Percentiles rank a stretch among this genome's conserved stretches.
Evolutionary conservation across 2,113 vertebrate genomes (phyloP).

Genomic region (Archocentrus centrarchus): DNA sequence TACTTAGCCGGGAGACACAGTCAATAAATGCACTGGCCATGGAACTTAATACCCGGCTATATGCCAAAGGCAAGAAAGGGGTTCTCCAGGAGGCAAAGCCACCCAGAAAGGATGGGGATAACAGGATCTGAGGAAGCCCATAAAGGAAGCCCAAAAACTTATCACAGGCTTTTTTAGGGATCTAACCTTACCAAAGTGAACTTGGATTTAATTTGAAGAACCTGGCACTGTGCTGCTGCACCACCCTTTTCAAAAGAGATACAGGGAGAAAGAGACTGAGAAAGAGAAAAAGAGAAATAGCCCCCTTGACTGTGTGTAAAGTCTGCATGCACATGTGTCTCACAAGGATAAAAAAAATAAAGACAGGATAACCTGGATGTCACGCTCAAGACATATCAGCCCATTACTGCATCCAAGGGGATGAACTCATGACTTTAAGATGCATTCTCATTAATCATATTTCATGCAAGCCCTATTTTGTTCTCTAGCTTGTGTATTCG

Average conservation of each 20-base stretch:
- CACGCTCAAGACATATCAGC: background rate
- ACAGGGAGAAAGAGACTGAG: background rate
- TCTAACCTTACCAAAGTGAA: background rate
- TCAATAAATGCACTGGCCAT: conserved; percentile 67
- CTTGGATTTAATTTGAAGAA: conserved; percentile 32
- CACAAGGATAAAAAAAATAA: background rate
- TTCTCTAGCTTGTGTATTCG: background rate
- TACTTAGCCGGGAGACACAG: conserved; percentile 63
- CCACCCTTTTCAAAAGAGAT: background rate
- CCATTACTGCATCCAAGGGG: background rate
- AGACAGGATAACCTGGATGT: conserved; percentile 14
- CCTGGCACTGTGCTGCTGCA: background rate
- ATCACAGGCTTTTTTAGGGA: background rate
- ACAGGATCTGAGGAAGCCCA: background rate
- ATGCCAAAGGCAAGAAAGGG: conserved; percentile 11
- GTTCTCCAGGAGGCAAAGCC: conserved; percentile 15
- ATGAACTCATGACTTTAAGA: background rate
- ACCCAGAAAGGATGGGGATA: background rate
- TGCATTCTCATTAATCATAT: background rate
- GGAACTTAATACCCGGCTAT: conserved; percentile 60
- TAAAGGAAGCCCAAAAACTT: background rate
- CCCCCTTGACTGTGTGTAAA: background rate
- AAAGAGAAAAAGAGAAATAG: background rate
- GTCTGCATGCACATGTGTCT: background rate
- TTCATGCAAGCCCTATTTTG: background rate